A percentile compares a stretch with the other conserved stretches of the same genome.
Conservation (phyloP, 2,888 invertebrate genomes). For the Tenodera sinensis region DNA sequence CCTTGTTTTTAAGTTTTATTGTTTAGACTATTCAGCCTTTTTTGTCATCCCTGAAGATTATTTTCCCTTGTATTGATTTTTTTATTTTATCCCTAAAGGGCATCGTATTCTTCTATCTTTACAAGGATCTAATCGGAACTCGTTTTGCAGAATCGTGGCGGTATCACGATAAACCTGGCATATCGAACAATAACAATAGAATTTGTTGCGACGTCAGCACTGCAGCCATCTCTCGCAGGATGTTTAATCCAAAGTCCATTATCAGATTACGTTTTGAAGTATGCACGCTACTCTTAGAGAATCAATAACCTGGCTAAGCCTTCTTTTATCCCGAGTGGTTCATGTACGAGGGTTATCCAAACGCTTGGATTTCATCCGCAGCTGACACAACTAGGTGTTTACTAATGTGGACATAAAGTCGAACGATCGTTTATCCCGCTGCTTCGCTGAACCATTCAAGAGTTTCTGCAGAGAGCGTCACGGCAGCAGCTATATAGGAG, state of each 20-base stretch:
- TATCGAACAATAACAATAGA: neutral
- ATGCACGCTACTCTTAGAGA: neutral
- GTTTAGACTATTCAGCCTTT: no score
- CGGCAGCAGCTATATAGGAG: no score
- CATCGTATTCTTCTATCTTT: neutral
- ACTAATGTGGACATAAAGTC: neutral
- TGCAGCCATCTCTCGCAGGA: neutral
- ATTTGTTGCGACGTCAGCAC: neutral
- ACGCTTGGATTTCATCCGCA: neutral
- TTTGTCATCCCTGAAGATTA: no score
- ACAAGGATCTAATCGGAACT: neutral
- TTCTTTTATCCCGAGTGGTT: neutral
- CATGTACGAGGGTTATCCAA: neutral
- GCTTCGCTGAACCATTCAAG: no score
- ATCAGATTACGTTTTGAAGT: neutral
- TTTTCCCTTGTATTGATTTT: no score
- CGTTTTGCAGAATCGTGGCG: neutral
- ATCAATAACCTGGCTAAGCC: neutral
- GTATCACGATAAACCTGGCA: neutral
- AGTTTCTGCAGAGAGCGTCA: no score
- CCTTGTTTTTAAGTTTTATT: no score
- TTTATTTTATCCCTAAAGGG: no score
- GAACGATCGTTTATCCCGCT: neutral
- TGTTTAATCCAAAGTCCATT: neutral
- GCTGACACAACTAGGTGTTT: neutral